Base-by-base conservation (phyloP, 2,888 invertebrate genomes). In the Cosmia pyralina region DNA sequence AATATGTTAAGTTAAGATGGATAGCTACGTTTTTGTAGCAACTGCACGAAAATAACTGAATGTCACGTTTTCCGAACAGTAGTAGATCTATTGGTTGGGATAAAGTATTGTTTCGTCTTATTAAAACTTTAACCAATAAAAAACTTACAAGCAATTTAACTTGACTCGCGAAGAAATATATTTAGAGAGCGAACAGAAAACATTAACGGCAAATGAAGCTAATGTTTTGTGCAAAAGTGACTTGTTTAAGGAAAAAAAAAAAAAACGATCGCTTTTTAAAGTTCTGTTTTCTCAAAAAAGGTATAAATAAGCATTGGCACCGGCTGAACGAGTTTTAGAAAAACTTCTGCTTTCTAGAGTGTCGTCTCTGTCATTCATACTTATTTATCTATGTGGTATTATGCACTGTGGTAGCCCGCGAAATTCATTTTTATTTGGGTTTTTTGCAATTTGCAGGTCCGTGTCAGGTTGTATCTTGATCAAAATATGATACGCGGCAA, bases 71-170 rank as follows among this genome's bases (percentile, higher is more conserved):
- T 13, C 22, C 22, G 22, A 73, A 75, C 57, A 53, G 4, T 46
- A 65, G 65, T 58, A 52, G 66, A 58, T 77, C 69, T 76, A 84
- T 79, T 63, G 71, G 53, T 72, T 62, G 72, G 65, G 65, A 77
- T 85, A 67, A 81, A 81, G 77, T 81, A 80, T 86, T 86, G 85
- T 81, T 84, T 83, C 76, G 62, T 63, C 79, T 78, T 83, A 86
- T 84, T 86, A 84, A 81, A 86, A 86, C 79, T 86, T 85, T 86
- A 72, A 77, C 80, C 81, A 79, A 86, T 86, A 86, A 84, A 84
- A 78, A 84, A 84, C 83, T 84, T 81, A 81, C 83, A 80, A 81
- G 86, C 83, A 86, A 85, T 85, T 85, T 85, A 85, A 84, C 85
- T 86, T 83, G 69, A 58, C 59, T 69, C 63, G 46, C 59, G 41